Conservation (phyloP, 1,140 invertebrate species). For the Coenobita brevimanus region DNA sequence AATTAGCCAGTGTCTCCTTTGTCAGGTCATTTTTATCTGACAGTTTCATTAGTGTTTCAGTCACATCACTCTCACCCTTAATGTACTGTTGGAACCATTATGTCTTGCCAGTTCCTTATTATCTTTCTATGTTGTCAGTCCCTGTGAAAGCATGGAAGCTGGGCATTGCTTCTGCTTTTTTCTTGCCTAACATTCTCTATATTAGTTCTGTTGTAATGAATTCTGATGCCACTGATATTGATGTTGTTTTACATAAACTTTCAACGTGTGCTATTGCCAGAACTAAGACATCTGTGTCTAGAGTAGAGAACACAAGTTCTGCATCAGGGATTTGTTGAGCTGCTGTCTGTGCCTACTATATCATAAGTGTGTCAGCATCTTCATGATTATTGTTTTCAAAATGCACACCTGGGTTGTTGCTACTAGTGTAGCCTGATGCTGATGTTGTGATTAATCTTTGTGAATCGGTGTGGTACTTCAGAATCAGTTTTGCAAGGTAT, state of each 20-base stretch:
- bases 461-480: neutral
- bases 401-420: neutral
- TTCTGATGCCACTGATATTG: neutral
- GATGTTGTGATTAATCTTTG: neutral
- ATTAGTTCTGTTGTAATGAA: neutral
- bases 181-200: neutral
- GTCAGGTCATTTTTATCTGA: neutral
- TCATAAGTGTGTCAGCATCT: conserved; percentile 3
- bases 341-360: neutral
- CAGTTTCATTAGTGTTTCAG: neutral
- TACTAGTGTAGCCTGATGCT: neutral
- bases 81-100: conserved; percentile 11
- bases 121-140: conserved; percentile 8
- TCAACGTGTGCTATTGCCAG: too few relatives aligned
- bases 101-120: neutral
- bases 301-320: neutral
- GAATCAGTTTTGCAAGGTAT: neutral
- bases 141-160: conserved; percentile 10
- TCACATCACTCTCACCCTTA: conserved; percentile 1
- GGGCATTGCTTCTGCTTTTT: neutral
- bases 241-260: conserved; percentile 2
- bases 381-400: conserved; percentile 12
- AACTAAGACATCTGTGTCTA: conserved; percentile 17
- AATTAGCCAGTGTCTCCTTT: conserved; percentile 6
- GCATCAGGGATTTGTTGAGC: neutral